Conservation (phyloP, 2,113 vertebrate genomes). For the Cheirogaleus medius region DNA sequence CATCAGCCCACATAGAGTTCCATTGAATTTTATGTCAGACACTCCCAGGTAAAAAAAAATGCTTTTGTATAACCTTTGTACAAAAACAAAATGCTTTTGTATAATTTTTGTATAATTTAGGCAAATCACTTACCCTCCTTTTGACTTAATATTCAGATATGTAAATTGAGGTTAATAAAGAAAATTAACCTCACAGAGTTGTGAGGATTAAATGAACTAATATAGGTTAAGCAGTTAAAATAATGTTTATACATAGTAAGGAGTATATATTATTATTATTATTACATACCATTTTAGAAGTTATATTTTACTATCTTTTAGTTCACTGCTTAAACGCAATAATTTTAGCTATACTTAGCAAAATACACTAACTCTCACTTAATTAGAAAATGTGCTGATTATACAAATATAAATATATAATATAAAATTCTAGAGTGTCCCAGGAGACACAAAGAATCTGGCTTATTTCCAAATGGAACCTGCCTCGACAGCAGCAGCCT, state of each 20-base stretch:
- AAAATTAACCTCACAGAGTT: constrained; percentile 44
- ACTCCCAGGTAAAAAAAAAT: neutral
- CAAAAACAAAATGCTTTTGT: neutral
- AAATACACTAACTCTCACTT: constrained; percentile 48
- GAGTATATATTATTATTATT: constrained; percentile 27
- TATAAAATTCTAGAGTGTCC: constrained; percentile 35
- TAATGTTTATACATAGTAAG: constrained; percentile 2
- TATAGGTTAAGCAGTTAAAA: constrained; percentile 49
- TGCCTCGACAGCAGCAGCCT: neutral
- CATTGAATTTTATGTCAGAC: neutral
- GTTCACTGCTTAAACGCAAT: constrained; percentile 36
- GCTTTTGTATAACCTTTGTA: neutral
- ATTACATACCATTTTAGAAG: constrained; percentile 22
- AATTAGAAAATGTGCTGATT: constrained; percentile 44
- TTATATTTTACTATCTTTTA: constrained; percentile 39
- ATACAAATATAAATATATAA: constrained; percentile 38
- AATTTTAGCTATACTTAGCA: constrained; percentile 43
- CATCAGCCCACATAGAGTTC: neutral
- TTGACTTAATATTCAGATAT: constrained; percentile 20
- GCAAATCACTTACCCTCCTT: constrained; percentile 26
- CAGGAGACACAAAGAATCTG: constrained; percentile 25
- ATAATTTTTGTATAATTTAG: constrained; percentile 45
- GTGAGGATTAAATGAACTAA: constrained; percentile 45
- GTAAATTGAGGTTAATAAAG: constrained; percentile 53
- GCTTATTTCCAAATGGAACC: constrained; percentile 4